phyloP scores from a whole-genome alignment of 2,113 vertebrate genomes.

The Cyphomyrus discorhynchus region DNA sequence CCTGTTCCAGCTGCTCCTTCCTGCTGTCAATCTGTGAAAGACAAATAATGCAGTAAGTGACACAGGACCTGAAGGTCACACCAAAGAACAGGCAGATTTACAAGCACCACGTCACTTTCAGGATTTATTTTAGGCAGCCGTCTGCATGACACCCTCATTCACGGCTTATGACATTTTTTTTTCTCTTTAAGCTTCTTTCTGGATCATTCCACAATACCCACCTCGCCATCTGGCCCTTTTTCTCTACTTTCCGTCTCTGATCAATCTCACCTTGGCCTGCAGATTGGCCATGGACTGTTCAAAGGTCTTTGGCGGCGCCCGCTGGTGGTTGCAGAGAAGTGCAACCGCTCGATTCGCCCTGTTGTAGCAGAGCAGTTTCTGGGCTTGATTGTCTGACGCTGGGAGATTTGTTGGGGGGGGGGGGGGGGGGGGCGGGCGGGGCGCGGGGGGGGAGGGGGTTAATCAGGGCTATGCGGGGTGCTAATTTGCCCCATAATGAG shows the following conservation, averaged over 20 bases:
- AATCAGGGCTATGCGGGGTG: no score
- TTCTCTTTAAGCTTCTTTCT: not conserved
- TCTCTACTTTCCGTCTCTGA: not conserved
- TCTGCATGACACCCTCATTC: not conserved
- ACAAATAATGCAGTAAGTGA: not conserved
- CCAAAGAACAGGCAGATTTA: not conserved
- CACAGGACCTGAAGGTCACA: not conserved
- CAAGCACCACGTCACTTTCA: not conserved
- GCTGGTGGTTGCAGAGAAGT: conserved; percentile 72
- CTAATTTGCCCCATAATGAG: no score
- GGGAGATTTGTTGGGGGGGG: not conserved
- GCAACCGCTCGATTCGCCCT: conserved; percentile 66
- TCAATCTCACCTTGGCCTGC: conserved; percentile 54
- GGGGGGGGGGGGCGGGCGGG: not conserved
- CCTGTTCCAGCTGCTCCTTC: conserved; percentile 51
- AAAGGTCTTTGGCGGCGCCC: conserved; percentile 67
- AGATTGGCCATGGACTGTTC: conserved; percentile 70
- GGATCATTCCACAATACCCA: not conserved
- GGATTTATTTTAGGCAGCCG: not conserved
- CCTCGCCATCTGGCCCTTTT: not conserved
- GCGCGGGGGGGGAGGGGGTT: no score
- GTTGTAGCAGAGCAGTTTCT: conserved; percentile 69
- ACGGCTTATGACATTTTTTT: not conserved
- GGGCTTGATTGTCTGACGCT: conserved; percentile 51
- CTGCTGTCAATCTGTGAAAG: conserved; percentile 45